phyloP scores from a whole-genome alignment of 1,140 invertebrate genomes.

The Cardiocondyla obscurior region DNA sequence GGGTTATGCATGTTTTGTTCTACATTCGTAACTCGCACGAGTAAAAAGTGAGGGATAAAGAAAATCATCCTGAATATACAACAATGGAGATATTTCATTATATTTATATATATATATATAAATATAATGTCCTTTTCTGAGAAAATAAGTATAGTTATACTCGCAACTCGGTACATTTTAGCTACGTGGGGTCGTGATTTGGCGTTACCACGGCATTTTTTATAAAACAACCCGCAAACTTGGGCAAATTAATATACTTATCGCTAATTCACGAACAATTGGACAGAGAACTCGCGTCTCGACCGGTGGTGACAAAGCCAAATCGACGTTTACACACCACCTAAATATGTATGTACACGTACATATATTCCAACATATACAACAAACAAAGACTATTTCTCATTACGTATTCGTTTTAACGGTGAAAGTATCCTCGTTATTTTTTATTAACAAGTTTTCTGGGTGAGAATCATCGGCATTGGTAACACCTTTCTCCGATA shows the following conservation, averaged over 20 bases:
- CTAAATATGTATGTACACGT: slow-evolving; percentile 27
- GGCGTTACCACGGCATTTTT: not conserved
- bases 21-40: not conserved
- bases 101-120: slow-evolving; percentile 25
- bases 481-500: slow-evolving; percentile 58
- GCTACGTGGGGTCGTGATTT: slow-evolving; percentile 17
- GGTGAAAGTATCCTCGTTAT: slow-evolving; percentile 28
- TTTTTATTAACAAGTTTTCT: slow-evolving; percentile 41
- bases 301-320: not conserved
- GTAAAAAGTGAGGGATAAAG: not conserved
- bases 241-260: slow-evolving; percentile 57
- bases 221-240: not conserved
- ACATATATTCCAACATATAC: slow-evolving; percentile 55
- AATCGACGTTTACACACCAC: slow-evolving; percentile 24
- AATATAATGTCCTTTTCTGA: slow-evolving; percentile 62
- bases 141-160: slow-evolving; percentile 75
- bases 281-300: slow-evolving; percentile 9
- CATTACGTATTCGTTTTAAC: slow-evolving; percentile 56
- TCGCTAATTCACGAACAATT: slow-evolving; percentile 47
- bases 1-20: not conserved
- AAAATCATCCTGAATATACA: slow-evolving; percentile 5
- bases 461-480: slow-evolving; percentile 43
- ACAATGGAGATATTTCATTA: slow-evolving; percentile 68
- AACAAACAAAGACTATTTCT: slow-evolving; percentile 58
- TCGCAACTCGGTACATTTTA: slow-evolving; percentile 62